Evolutionary conservation across 1,140 invertebrate genomes (phyloP).

Genomic region (Battus philenor): DNA sequence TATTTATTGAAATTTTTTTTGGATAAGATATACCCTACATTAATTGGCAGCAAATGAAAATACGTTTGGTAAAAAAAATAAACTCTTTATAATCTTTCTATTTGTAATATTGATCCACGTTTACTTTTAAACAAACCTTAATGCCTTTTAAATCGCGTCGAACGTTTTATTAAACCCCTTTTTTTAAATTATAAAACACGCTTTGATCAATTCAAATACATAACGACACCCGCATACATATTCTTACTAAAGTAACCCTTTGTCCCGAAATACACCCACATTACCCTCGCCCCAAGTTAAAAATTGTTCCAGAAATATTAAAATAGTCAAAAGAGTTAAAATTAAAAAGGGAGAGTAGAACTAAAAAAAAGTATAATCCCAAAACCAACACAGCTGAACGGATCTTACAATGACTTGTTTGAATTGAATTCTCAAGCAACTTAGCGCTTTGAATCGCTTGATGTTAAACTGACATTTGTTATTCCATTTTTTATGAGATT

Average conservation of each 20-base stretch:
- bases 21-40: no score
- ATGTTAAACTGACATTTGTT: conserved; percentile 6
- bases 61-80: no score
- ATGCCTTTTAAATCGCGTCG: no score
- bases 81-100: no score
- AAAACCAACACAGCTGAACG: conserved; percentile 71
- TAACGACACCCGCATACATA: conserved; percentile 14
- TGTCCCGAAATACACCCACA: conserved; percentile 16
- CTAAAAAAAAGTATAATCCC: conserved; percentile 60
- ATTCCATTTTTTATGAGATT: neutral
- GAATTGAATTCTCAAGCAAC: conserved; percentile 17
- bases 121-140: no score
- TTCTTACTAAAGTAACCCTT: conserved; percentile 16
- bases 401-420: conserved; percentile 43
- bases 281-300: conserved; percentile 55
- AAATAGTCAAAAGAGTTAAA: conserved; percentile 75
- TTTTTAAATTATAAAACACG: conserved; percentile 9
- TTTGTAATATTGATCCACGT: no score
- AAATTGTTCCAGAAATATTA: conserved; percentile 71
- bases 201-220: conserved; percentile 9
- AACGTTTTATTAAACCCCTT: no score
- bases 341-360: conserved; percentile 60
- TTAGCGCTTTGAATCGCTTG: conserved; percentile 18
- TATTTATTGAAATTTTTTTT: no score
- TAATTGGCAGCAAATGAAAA: no score